Conservation (phyloP, 2,797 vertebrate species). For the Knipowitschia caucasica region DNA sequence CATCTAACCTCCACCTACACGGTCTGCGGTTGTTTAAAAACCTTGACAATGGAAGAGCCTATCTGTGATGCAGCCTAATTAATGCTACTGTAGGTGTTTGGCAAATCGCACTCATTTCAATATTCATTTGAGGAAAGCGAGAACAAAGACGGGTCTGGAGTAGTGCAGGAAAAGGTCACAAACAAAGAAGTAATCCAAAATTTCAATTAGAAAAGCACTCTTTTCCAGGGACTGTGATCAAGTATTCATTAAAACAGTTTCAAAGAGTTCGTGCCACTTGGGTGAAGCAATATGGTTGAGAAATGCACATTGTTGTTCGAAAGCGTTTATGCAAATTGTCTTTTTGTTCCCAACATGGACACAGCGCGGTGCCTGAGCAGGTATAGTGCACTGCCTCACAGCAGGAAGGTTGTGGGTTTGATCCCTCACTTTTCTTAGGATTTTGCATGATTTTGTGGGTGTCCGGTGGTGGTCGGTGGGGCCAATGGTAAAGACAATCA, state of each 20-base stretch:
- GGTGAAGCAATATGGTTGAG: background rate
- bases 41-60: conserved; percentile 43
- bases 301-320: background rate
- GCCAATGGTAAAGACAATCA: too few species aligned
- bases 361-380: too few species aligned
- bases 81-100: conserved; percentile 32
- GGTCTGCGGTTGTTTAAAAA: conserved; percentile 43
- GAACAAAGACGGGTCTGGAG: conserved; percentile 40
- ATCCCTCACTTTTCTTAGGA: too few species aligned
- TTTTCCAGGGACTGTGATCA: background rate
- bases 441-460: too few species aligned
- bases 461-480: too few species aligned
- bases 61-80: conserved; percentile 54
- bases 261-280: background rate
- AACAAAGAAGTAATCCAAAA: conserved; percentile 3
- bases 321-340: background rate
- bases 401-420: too few species aligned
- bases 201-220: conserved; percentile 8
- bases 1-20: conserved; percentile 44
- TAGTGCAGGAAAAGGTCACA: conserved; percentile 22
- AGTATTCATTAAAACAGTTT: conserved; percentile 4
- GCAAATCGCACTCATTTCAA: conserved; percentile 39
- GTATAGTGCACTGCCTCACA: too few species aligned
- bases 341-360: background rate
- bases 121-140: conserved; percentile 44